Evolutionary conservation across 2,888 invertebrate genomes (phyloP).

Genomic region (Junonia oenone): DNA sequence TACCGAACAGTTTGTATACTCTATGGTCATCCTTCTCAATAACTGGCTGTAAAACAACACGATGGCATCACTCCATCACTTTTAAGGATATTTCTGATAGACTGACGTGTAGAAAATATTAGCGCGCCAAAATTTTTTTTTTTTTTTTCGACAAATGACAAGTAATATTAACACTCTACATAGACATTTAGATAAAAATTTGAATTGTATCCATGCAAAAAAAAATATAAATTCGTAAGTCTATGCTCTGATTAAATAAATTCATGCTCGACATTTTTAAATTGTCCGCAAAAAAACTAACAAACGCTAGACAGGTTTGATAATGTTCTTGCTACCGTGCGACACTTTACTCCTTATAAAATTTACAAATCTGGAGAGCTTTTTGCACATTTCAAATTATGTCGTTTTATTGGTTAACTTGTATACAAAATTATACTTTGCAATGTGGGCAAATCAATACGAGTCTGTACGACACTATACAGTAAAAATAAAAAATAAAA

Average conservation of each 20-base stretch:
- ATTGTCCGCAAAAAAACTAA: not conserved
- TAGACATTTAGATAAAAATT: not conserved
- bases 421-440: no score
- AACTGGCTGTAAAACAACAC: conserved; percentile 45
- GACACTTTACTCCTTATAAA: not conserved
- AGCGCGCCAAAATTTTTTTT: not conserved
- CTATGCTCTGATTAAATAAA: not conserved
- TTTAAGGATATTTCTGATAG: conserved; percentile 33
- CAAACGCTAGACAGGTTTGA: not conserved
- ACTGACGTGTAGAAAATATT: conserved; percentile 2
- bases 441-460: no score
- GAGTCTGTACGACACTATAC: no score
- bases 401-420: no score
- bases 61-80: conserved; percentile 20
- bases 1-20: conserved; percentile 34
- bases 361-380: not conserved
- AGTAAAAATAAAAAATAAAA: no score
- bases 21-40: conserved; percentile 32
- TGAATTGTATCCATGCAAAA: not conserved
- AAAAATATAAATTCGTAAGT: not conserved
- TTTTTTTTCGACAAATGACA: not conserved
- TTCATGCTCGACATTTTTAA: not conserved
- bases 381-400: no score
- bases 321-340: not conserved
- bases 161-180: not conserved